phyloP scores from a whole-genome alignment of 2,888 invertebrate species.

The Epinotia demarniana region DNA sequence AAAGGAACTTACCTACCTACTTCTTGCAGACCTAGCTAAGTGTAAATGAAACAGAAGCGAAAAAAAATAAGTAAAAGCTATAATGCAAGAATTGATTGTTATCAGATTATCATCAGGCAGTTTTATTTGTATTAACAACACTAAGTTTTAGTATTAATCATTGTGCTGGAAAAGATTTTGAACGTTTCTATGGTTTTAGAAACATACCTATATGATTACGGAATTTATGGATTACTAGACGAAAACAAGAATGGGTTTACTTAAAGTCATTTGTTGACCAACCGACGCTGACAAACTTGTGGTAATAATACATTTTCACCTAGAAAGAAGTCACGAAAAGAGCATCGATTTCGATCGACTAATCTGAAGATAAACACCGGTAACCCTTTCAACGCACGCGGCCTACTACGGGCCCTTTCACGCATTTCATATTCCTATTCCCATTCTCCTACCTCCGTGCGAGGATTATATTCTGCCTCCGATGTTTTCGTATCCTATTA shows the following conservation, averaged over 20 bases:
- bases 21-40: not conserved
- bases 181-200: not conserved
- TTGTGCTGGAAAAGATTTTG: not conserved
- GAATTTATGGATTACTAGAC: no score
- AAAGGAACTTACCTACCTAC: conserved; percentile 43
- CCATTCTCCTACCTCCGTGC: conserved; percentile 81
- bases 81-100: not conserved
- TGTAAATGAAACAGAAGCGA: not conserved
- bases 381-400: conserved; percentile 79
- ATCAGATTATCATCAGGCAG: not conserved
- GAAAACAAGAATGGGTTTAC: no score
- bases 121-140: not conserved
- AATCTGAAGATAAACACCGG: conserved; percentile 73
- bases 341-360: conserved; percentile 74
- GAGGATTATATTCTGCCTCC: conserved; percentile 84
- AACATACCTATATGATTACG: not conserved
- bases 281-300: not conserved
- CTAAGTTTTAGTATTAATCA: not conserved
- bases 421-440: conserved; percentile 83
- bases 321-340: conserved; percentile 59
- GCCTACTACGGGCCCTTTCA: conserved; percentile 73
- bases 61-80: not conserved
- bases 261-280: not conserved
- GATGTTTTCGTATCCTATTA: conserved; percentile 85
- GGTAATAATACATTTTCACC: conserved; percentile 35